Evolutionary conservation across 2,797 vertebrate genomes (phyloP).

Genomic region (Neostethus bicornis): DNA sequence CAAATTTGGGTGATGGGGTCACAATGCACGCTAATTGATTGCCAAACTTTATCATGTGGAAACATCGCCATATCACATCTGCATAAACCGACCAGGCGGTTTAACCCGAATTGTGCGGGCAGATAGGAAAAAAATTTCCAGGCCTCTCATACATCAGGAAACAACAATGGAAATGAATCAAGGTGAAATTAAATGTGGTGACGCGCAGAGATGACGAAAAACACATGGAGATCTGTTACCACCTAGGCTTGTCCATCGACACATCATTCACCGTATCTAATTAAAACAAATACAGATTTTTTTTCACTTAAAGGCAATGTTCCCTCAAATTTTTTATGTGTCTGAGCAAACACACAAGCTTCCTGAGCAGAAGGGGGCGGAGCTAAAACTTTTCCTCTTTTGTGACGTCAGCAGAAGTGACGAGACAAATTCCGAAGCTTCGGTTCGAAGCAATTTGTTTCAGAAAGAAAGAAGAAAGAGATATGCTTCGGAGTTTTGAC

Average conservation of each 20-base stretch:
- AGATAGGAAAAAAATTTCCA: constrained; percentile 28
- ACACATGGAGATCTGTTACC: not conserved
- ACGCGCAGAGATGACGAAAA: constrained; percentile 6
- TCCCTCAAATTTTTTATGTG: no score
- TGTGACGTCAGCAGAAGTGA: no score
- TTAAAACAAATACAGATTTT: no score
- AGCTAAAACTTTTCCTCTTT: no score
- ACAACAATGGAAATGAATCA: constrained; percentile 20
- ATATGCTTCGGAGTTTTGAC: no score
- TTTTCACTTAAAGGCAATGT: no score
- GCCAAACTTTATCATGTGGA: constrained; percentile 46
- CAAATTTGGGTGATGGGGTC: not conserved
- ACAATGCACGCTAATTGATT: constrained; percentile 35
- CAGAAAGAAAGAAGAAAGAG: no score
- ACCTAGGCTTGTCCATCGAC: no score
- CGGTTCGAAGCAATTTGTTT: no score
- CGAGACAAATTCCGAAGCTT: no score
- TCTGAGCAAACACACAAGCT: no score
- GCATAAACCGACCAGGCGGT: constrained; percentile 21
- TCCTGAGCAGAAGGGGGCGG: no score
- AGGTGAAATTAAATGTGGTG: constrained; percentile 16
- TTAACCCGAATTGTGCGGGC: not conserved
- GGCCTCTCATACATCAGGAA: constrained; percentile 23
- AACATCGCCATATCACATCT: constrained; percentile 42
- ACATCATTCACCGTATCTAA: not conserved